Base-by-base conservation (phyloP, 1,140 invertebrate species). In the Wiebesia pumilae region DNA sequence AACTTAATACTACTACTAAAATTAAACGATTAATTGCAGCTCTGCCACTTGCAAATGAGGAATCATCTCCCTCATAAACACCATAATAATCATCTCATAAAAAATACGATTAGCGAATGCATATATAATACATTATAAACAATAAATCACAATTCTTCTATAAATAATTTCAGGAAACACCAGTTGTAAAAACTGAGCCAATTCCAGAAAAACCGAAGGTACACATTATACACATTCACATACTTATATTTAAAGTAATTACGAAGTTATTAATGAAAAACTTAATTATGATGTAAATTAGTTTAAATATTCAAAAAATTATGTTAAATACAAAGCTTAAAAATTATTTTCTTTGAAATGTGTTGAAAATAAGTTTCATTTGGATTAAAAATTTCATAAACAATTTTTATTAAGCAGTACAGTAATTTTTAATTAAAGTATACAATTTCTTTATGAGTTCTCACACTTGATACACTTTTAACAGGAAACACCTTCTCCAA, bases 181-280 rank as follows among this genome's bases (percentile, higher is more conserved):
- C 87, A 73, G 84, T 65, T 30, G 65, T 82, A 27, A 90, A 89
- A 88, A 58, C 87, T 35, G 87, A 87, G 78, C 75, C 87, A 24
- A 88, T 82, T 81, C 80, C 84, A 38, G 85, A 83, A 21, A 91
- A 89, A 88, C 54, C 89, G 7, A 89, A 90, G 89, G 90, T 91
- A 91, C 77, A 84, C 27, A 33, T 21, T 47, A 12, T 65, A 84
- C 35, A 16, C 10, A 54, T 9, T 54, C 19, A 54, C 7, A 12
- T 54, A 14, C 19, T 54, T 54, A 54, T 16, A 54, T 47, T 47
- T 47, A 47, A 6, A 47, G 43, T 47, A 47, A 7, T 47, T 47
- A 47, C 14, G 14, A 47, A 47, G 14, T 47, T n/a, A n/a, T n/a
- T n/a, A n/a, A n/a, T n/a, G n/a, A n/a, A n/a, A n/a, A n/a, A n/a